Conservation (phyloP, 2,797 vertebrate species). For the Nasua narica region DNA sequence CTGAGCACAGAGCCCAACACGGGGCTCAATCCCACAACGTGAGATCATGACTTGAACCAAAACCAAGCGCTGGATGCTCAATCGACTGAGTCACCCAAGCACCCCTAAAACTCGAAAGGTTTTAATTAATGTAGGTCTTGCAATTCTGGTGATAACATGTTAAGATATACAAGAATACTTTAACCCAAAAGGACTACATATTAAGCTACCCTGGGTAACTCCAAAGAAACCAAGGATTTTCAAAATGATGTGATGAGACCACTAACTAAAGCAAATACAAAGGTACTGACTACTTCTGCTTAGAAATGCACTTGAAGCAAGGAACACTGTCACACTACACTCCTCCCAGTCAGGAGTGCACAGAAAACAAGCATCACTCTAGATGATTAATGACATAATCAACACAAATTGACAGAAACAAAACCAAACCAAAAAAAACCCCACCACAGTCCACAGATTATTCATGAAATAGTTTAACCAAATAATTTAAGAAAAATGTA, state of each 20-base stretch:
- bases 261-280: background rate
- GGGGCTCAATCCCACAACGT: background rate
- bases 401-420: background rate
- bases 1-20: background rate
- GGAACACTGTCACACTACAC: background rate
- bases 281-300: background rate
- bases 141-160: background rate
- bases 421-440: background rate
- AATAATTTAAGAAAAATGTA: slow-evolving; percentile 27
- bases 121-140: background rate
- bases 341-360: background rate
- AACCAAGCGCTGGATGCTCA: background rate
- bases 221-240: background rate
- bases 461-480: slow-evolving; percentile 13
- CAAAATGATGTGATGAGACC: background rate
- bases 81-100: background rate
- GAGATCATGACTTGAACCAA: background rate
- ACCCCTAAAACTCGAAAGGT: background rate
- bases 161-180: background rate
- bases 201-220: background rate
- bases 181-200: background rate
- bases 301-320: background rate
- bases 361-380: background rate
- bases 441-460: background rate
- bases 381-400: background rate